Conservation (phyloP, 1,140 invertebrate genomes). For the Drosophila chauvacae region DNA sequence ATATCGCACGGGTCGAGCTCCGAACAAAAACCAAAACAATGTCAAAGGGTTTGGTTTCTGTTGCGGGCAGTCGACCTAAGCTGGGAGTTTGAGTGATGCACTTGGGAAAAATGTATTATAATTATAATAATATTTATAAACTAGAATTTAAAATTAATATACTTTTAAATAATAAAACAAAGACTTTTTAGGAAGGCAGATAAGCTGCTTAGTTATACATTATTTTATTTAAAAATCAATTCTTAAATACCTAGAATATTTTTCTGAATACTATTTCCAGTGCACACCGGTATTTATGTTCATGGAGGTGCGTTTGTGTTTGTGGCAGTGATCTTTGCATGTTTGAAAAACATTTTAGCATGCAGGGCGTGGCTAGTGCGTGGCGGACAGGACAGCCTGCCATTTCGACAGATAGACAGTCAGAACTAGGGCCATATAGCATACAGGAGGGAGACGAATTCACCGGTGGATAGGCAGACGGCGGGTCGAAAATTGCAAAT, state of each 20-base stretch:
- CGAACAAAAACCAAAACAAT: constrained; percentile 61
- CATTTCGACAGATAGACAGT: constrained; percentile 14
- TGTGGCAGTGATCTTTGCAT: constrained; percentile 77
- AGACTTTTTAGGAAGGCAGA: no score
- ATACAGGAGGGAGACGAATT: constrained; percentile 9
- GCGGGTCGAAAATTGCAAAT: constrained; percentile 70
- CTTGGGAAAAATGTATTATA: background rate
- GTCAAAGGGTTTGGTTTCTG: constrained; percentile 72
- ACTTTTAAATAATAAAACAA: background rate
- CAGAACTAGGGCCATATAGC: constrained; percentile 2
- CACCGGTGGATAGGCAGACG: constrained; percentile 18
- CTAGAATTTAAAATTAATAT: background rate
- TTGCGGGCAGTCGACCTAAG: constrained; percentile 29
- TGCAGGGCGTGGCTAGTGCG: constrained; percentile 74
- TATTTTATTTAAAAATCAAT: background rate
- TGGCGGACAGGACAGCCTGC: constrained; percentile 47
- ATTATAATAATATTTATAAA: background rate
- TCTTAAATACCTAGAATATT: background rate
- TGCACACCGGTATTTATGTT: constrained; percentile 15
- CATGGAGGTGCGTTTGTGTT: constrained; percentile 31
- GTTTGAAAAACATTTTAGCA: constrained; percentile 78
- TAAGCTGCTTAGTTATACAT: background rate
- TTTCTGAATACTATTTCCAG: background rate
- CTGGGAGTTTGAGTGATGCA: constrained; percentile 19
- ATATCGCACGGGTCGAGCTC: constrained; percentile 57